These are phyloP conservation scores for Iguana delicatissima DNA, from an alignment of 2,797 vertebrate species.

Conservation along the genomic window DNA sequence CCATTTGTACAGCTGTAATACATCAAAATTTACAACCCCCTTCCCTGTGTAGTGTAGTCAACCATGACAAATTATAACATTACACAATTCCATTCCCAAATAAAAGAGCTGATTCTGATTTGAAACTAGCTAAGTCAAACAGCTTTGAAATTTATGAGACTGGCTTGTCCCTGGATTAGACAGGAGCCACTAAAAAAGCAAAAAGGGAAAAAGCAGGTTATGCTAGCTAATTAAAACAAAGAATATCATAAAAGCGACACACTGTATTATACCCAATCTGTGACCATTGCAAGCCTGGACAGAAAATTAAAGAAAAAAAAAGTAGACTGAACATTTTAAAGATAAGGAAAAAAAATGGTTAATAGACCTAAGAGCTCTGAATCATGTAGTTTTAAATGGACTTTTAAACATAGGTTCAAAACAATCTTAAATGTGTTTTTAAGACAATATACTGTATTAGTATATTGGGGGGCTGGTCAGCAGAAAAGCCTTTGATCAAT, in stretches of 20 bases:
- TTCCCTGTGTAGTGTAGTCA: conserved; percentile 27
- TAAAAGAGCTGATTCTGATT: conserved; percentile 36
- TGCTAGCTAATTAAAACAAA: conserved; percentile 38
- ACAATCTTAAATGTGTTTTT: too few relatives aligned
- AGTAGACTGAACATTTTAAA: neutral
- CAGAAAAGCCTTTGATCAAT: too few relatives aligned
- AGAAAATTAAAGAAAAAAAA: neutral
- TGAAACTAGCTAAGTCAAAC: conserved; percentile 35
- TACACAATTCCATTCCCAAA: neutral
- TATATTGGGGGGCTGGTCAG: too few relatives aligned
- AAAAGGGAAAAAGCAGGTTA: conserved; percentile 11
- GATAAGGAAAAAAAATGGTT: neutral
- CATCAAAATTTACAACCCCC: conserved; percentile 39
- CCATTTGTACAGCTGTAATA: conserved; percentile 30
- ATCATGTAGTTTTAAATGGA: too few relatives aligned
- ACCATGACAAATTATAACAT: conserved; percentile 34
- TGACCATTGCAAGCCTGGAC: neutral
- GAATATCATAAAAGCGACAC: conserved; percentile 15
- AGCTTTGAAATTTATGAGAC: conserved; percentile 40
- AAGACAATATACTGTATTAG: too few relatives aligned
- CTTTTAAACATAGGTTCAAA: too few relatives aligned
- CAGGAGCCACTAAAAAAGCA: conserved; percentile 32
- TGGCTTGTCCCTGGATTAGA: neutral
- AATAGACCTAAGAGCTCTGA: neutral
- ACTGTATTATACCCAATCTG: conserved; percentile 17